Conservation (phyloP, 2,888 invertebrate genomes). For the Liopterus haemorrhoidalis region DNA sequence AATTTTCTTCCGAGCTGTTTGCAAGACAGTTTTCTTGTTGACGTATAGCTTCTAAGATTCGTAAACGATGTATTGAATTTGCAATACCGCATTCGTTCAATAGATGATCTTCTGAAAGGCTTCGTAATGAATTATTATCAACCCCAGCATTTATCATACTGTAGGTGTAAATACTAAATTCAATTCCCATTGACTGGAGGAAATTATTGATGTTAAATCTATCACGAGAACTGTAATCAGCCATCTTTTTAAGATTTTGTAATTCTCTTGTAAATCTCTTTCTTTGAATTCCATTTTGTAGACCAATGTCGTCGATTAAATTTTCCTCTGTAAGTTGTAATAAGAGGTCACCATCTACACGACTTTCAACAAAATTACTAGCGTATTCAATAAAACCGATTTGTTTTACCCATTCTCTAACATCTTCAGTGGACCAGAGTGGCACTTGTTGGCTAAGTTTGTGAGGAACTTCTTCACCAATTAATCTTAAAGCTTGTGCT, state of each 20-base stretch:
- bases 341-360: constrained; percentile 94
- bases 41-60: constrained; percentile 84
- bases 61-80: constrained; percentile 90
- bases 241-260: constrained; percentile 88
- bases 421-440: constrained; percentile 94
- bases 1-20: constrained; percentile 65
- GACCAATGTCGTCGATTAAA: constrained; percentile 85
- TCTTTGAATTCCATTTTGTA: constrained; percentile 87
- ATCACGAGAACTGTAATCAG: constrained; percentile 93
- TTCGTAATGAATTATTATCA: constrained; percentile 80
- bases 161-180: constrained; percentile 95
- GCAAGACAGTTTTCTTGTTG: constrained; percentile 62
- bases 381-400: constrained; percentile 87
- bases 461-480: constrained; percentile 96
- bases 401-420: constrained; percentile 97
- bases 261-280: constrained; percentile 90
- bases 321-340: constrained; percentile 88
- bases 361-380: constrained; percentile 77
- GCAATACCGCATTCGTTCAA: constrained; percentile 82
- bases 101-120: constrained; percentile 86
- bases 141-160: constrained; percentile 93
- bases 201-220: constrained; percentile 84
- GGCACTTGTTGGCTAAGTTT: constrained; percentile 97
- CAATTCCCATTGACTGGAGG: constrained; percentile 74
- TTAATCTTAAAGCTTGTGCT: constrained; percentile 81